Evolutionary conservation across 2,888 invertebrate species (phyloP), one percentile per base, ranked within the genome.

Genomic region (Volucella inflata): DNA sequence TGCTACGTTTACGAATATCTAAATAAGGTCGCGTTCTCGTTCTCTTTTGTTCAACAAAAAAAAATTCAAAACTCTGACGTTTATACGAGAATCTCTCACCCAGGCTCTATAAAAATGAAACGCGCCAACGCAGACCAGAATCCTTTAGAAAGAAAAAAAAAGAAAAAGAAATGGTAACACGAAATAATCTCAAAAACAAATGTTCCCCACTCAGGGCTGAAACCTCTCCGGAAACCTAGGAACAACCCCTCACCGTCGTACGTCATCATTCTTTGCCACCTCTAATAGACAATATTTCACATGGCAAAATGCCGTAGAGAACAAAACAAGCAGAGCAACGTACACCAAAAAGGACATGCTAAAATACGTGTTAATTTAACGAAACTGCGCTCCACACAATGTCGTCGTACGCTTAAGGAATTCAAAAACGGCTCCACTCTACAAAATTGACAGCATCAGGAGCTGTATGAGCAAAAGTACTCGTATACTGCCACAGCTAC

Each of bases 301-400:
- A 57, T 75, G 65, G 60, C 76, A 60, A 44, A 60, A 21, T 67
- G 67, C 30, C 42, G 57, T 8, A 8, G 11, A 8, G 48, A 48
- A 17, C 38, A 11, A 53, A 67, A 51, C 14, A 62, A 40, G 68
- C 36, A 21, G 30, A 50, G n/a, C 42, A 75, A 48, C 55, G 40
- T 40, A 48, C 57, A 46, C 17, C 12, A 30, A 50, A 30, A 67
- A 68, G 67, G 76, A 62, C 77, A 77, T 70, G 68, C 60, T 62
- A 62, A 77, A 70, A 62, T 60, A 77, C 70, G 77, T 77, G 77
- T 70, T 77, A 77, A 77, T 77, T 77, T 77, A 70, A 48, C 55
- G 53, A 53, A 77, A 77, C 60, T 60, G 77, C 77, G 70, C 21
- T 40, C 38, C 30, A 30, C 53, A 36, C 46, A 44, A 46, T 40